Conservation (phyloP, 2,797 vertebrate species). For the Myiotriccus ornatus region DNA sequence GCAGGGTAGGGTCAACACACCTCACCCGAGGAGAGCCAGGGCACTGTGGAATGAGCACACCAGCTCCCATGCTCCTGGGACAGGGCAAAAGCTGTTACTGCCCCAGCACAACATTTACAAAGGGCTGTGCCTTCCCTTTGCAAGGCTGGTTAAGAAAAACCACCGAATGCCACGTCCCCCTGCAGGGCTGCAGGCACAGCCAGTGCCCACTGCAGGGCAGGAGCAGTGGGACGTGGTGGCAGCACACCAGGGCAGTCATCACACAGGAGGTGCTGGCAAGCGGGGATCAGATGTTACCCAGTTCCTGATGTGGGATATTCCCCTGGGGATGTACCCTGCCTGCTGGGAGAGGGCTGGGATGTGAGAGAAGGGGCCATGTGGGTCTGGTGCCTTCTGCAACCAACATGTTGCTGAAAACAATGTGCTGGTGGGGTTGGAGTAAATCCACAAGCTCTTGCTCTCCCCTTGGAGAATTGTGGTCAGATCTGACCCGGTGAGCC, state of each 20-base stretch:
- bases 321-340: not conserved
- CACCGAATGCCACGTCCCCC: accelerated
- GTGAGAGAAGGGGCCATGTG: accelerated
- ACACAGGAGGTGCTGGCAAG: accelerated
- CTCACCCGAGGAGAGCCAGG: not conserved
- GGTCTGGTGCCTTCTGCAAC: not conserved
- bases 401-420: not conserved
- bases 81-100: accelerated
- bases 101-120: accelerated
- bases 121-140: not conserved
- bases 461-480: accelerated
- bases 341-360: accelerated
- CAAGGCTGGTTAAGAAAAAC: not conserved
- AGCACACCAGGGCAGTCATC: not conserved
- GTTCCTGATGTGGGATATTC: conserved; percentile 10
- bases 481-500: not conserved
- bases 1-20: not conserved
- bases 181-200: not conserved
- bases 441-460: not conserved
- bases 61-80: accelerated
- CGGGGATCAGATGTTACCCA: conserved; percentile 21
- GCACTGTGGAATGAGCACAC: not conserved
- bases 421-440: not conserved
- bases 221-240: accelerated
- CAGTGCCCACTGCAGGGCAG: accelerated